Conservation (phyloP, 2,797 vertebrate species). For the Rousettus madagascariensis region DNA sequence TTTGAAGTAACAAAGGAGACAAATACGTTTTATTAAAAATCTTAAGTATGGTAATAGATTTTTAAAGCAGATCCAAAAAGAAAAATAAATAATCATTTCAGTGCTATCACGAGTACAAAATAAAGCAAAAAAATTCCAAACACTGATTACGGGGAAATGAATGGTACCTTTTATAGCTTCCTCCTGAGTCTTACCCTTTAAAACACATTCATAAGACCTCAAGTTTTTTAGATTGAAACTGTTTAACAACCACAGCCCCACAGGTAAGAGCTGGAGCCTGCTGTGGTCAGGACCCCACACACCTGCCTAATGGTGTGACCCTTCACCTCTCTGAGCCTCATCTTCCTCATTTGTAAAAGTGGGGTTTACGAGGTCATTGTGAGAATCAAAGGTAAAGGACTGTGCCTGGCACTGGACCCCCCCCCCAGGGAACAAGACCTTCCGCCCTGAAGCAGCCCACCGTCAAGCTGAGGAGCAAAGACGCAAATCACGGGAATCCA, state of each 20-base stretch:
- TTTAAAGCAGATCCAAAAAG: background rate
- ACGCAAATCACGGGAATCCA: background rate
- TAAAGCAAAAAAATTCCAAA: background rate
- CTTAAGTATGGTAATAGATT: background rate
- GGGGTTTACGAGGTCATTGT: fast-evolving
- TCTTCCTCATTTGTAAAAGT: background rate
- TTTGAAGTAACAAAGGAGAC: background rate
- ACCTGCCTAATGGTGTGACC: background rate
- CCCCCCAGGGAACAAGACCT: background rate
- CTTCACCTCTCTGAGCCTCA: background rate
- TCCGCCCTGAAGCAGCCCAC: background rate
- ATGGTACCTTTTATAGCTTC: background rate
- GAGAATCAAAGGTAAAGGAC: background rate
- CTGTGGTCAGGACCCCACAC: fast-evolving
- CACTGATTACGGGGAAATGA: background rate
- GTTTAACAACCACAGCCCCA: too few species aligned
- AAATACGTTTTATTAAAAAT: background rate
- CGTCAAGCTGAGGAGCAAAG: fast-evolving
- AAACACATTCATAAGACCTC: background rate
- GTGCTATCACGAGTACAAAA: background rate
- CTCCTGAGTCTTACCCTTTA: background rate
- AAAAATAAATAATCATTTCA: background rate
- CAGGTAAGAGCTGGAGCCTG: background rate
- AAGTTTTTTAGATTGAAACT: background rate
- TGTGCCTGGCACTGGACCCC: background rate